Conservation (phyloP, 2,888 invertebrate species). For the Stenurella melanura region DNA sequence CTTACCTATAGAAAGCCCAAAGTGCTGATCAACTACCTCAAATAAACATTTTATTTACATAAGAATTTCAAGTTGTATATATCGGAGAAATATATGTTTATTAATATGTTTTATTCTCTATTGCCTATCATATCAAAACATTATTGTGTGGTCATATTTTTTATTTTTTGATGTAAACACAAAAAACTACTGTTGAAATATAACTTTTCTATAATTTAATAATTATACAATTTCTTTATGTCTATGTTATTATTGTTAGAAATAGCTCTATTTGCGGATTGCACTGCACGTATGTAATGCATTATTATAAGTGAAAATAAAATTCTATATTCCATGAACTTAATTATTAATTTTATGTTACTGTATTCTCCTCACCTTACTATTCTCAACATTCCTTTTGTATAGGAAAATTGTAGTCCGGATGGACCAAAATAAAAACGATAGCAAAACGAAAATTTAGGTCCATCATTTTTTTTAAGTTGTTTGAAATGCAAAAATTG, state of each 20-base stretch:
- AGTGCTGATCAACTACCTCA: constrained; percentile 68
- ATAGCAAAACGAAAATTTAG: too few species aligned
- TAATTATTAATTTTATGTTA: background rate
- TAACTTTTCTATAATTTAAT: constrained; percentile 66
- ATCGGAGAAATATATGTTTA: constrained; percentile 56
- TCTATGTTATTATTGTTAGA: constrained; percentile 69
- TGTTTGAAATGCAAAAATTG: too few species aligned
- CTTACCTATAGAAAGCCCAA: constrained; percentile 51
- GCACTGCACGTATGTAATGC: constrained; percentile 72
- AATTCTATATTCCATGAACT: constrained; percentile 59
- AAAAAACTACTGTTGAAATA: constrained; percentile 63
- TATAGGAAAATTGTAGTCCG: too few species aligned
- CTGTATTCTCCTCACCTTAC: background rate
- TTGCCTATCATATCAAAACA: constrained; percentile 62
- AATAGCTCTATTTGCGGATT: constrained; percentile 67
- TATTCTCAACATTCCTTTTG: background rate
- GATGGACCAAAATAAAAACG: too few species aligned
- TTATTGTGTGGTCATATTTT: constrained; percentile 63
- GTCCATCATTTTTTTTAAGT: too few species aligned
- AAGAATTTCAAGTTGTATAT: constrained; percentile 46
- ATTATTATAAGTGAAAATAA: constrained; percentile 66
- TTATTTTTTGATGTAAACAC: constrained; percentile 61
- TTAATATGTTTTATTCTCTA: constrained; percentile 64
- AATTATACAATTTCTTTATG: constrained; percentile 68
- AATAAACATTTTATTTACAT: constrained; percentile 49